Base-by-base conservation (phyloP, 2,888 invertebrate species). In the Ectemnius continuus region DNA sequence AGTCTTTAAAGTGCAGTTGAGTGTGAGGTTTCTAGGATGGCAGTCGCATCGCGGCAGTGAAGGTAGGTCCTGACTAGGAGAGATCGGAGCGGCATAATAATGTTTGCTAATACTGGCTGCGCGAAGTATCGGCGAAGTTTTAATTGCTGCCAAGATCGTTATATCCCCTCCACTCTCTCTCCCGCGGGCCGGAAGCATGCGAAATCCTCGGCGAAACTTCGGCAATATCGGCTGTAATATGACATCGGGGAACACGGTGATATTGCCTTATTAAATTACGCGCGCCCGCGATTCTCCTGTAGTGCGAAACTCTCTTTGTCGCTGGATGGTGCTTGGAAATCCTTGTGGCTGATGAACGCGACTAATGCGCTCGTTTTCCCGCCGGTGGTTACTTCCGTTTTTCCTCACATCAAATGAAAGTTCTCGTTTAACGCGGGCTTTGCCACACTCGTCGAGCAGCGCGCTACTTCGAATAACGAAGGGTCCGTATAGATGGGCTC, bases 401-500 rank as follows among this genome's bases (percentile, higher is more conserved):
- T 57, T 58, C 5, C 65, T 86, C 82, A 90, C 85, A 90, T 89
- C 8, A 90, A 81, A 80, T 88, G 90, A 81, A 90, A 87, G 66
- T 90, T 90, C 70, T 88, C 88, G 70, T 88, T 84, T 18, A 86
- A 92, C 20, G 91, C 88, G 2, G 92, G 91, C 64, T 92, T 92
- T 3, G 94, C 93, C 85, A 13, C n/a, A 52, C 16, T 52, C 5
- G 95, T 92, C 47, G 95, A 92, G 64, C 95, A 96, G 87, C 96
- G 93, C 45, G 96, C 96, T 81, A 97, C 93, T 91, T 97, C 97
- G 88, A 97, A 97, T 48, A 97, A 92, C 2, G 97, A 97, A 0
- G 97, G 97, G 91, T 97, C 97, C 0, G 97, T 97, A 91, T 97
- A 97, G 84, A 97, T 97, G 0, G 97, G 97, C 90, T 97, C 97